phyloP scores from a whole-genome alignment of 2,797 vertebrate species.

The Bradypus variegatus region DNA sequence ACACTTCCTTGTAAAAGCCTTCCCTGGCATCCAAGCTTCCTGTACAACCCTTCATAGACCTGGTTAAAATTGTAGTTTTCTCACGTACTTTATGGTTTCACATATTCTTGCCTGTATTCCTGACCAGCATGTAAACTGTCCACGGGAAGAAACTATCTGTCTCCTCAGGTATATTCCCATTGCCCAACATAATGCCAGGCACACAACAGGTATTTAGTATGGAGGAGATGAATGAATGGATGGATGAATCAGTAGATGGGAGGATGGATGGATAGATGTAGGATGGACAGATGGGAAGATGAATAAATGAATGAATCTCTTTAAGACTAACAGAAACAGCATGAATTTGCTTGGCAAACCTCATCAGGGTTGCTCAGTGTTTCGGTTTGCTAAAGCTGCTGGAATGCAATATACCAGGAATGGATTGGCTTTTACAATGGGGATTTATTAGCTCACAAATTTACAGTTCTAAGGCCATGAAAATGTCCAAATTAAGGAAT shows the following conservation, averaged over 20 bases:
- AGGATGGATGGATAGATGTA: not conserved
- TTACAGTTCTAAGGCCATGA: too few species aligned
- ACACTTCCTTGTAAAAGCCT: not conserved
- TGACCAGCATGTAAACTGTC: not conserved
- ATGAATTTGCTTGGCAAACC: not conserved
- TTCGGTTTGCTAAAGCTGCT: too few species aligned
- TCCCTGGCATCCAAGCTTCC: not conserved
- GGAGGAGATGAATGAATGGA: not conserved
- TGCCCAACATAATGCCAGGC: not conserved
- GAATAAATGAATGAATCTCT: not conserved
- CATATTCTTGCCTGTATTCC: not conserved
- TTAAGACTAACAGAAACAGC: not conserved
- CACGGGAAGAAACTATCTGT: not conserved
- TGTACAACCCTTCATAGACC: not conserved
- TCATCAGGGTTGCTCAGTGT: not conserved
- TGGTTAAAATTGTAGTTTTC: not conserved
- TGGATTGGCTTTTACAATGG: too few species aligned
- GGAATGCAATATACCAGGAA: too few species aligned
- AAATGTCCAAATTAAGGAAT: too few species aligned
- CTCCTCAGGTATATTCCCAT: not conserved
- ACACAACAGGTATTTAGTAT: not conserved
- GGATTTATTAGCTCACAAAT: too few species aligned
- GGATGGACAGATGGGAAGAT: not conserved
- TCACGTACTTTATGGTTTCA: too few species aligned
- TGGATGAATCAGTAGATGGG: not conserved